Evolutionary conservation across 2,888 invertebrate species (phyloP).

Genomic region (Acronicta alni): DNA sequence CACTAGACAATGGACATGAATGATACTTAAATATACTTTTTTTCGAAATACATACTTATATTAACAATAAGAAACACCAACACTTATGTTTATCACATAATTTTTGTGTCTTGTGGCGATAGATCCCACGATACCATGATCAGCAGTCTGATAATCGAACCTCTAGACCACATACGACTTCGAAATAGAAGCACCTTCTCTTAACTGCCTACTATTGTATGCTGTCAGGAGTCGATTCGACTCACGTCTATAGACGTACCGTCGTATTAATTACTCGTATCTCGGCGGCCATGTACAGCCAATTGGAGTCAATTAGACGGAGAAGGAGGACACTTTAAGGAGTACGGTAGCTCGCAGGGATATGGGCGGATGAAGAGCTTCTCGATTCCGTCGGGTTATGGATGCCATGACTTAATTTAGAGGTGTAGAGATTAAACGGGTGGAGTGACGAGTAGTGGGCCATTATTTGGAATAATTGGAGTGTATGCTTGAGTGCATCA

Average conservation of each 20-base stretch:
- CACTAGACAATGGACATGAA: no score
- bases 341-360: constrained; percentile 27
- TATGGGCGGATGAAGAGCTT: constrained; percentile 29
- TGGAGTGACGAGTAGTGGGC: constrained; percentile 19
- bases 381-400: constrained; percentile 44
- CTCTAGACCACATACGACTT: neutral
- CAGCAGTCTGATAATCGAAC: no score
- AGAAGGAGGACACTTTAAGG: constrained; percentile 42
- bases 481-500: neutral
- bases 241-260: constrained; percentile 28
- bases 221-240: constrained; percentile 11
- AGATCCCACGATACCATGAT: no score
- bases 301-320: constrained; percentile 75
- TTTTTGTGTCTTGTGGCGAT: no score
- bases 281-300: constrained; percentile 65
- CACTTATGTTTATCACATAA: no score
- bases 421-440: constrained; percentile 51
- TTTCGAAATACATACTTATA: no score
- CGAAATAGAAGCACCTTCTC: constrained; percentile 28
- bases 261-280: constrained; percentile 74
- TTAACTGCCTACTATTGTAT: constrained; percentile 28
- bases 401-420: constrained; percentile 38
- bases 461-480: constrained; percentile 30
- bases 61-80: no score
- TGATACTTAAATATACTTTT: no score